phyloP scores from a whole-genome alignment of 1,140 invertebrate species.

The Drosophila murphyi region DNA sequence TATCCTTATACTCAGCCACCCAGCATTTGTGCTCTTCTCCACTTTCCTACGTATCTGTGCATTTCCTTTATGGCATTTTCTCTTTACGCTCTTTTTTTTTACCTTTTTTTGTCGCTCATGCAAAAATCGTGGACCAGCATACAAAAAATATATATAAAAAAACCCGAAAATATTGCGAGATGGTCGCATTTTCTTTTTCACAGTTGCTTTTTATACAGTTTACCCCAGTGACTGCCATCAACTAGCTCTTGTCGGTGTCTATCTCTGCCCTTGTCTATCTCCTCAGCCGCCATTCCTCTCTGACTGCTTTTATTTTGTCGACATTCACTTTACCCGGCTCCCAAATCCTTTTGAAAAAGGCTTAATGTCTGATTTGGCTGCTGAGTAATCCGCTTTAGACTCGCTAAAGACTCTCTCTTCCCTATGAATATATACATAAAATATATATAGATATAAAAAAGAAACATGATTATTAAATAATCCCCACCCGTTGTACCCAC shows the following conservation, averaged over 20 bases:
- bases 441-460: slow-evolving; percentile 14
- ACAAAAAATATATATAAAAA: slow-evolving; percentile 22
- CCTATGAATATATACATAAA: slow-evolving; percentile 11
- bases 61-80: slow-evolving; percentile 72
- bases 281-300: slow-evolving; percentile 3
- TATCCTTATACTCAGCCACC: slow-evolving; percentile 7
- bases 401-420: slow-evolving; percentile 6
- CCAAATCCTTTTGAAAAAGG: slow-evolving; percentile 73
- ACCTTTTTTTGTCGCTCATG: slow-evolving; percentile 13
- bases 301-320: slow-evolving; percentile 36
- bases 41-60: slow-evolving; percentile 30
- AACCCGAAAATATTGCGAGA: slow-evolving; percentile 11
- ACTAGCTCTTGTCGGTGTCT: slow-evolving; percentile 4
- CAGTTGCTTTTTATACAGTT: slow-evolving; percentile 6
- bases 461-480: slow-evolving; percentile 47
- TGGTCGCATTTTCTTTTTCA: neutral
- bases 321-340: slow-evolving; percentile 39
- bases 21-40: neutral
- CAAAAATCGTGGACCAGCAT: neutral
- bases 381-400: slow-evolving; percentile 68
- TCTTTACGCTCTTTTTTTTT: slow-evolving; percentile 31
- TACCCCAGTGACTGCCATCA: slow-evolving; percentile 9
- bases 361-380: slow-evolving; percentile 68
- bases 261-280: neutral
- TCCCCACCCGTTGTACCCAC: neutral